These are phyloP conservation scores for Aphaenogaster rudis DNA, from an alignment of 1,140 invertebrate genomes.

Conservation along the genomic window DNA sequence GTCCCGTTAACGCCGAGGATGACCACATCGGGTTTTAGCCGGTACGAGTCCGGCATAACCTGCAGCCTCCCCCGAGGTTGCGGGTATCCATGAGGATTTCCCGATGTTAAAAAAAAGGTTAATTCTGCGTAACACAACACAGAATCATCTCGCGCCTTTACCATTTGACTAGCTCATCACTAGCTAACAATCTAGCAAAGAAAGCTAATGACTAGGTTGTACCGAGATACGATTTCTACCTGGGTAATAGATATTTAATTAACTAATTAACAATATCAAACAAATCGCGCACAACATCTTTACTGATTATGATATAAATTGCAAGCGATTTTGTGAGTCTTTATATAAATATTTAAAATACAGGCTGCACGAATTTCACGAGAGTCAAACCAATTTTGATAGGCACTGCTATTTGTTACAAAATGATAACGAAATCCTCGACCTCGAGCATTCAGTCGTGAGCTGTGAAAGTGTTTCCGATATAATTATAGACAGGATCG, in stretches of 20 bases:
- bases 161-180: too few relatives aligned
- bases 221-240: too few relatives aligned
- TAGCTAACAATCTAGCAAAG: too few relatives aligned
- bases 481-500: constrained; percentile 13
- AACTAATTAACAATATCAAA: background rate
- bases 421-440: background rate
- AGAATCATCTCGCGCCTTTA: too few relatives aligned
- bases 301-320: background rate
- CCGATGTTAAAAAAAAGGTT: too few relatives aligned
- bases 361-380: background rate
- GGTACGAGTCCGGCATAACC: too few relatives aligned
- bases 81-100: too few relatives aligned
- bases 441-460: background rate
- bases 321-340: background rate
- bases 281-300: background rate
- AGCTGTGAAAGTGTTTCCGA: constrained; percentile 21
- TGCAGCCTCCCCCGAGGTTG: too few relatives aligned
- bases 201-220: too few relatives aligned
- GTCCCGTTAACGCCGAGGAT: too few relatives aligned
- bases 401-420: background rate
- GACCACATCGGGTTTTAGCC: too few relatives aligned
- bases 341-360: background rate
- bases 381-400: background rate
- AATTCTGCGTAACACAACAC: too few relatives aligned
- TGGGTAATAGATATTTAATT: background rate